A percentile compares a stretch with the other conserved stretches of the same genome.
Conservation (phyloP, 2,888 invertebrate species). For the Idaea dimidiata region DNA sequence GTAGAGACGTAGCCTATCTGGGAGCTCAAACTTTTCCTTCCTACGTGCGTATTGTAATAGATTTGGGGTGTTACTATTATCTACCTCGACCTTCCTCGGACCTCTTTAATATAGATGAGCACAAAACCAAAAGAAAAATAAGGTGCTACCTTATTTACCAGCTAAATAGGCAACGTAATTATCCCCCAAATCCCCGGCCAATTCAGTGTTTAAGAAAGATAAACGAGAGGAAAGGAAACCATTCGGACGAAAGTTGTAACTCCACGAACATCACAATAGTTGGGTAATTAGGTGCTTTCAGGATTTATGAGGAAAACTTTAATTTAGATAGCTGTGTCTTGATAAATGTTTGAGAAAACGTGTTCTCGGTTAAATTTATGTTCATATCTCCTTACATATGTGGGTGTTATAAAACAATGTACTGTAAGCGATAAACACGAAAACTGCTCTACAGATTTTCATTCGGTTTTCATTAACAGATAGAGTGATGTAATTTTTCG, state of each 20-base stretch:
- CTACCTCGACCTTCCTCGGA: conserved; percentile 22
- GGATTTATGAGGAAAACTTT: conserved; percentile 45
- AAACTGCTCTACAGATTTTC: too few relatives aligned
- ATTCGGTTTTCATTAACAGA: too few relatives aligned
- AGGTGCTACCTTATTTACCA: conserved; percentile 54
- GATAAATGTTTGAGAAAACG: conserved; percentile 8
- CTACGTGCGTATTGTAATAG: background rate
- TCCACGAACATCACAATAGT: conserved; percentile 49
- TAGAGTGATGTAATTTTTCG: too few relatives aligned
- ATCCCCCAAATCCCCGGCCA: conserved; percentile 70
- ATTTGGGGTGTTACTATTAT: conserved; percentile 3
- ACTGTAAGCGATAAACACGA: too few relatives aligned
- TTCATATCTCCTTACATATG: background rate
- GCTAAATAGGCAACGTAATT: conserved; percentile 72
- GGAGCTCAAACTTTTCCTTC: background rate
- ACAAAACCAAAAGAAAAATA: conserved; percentile 49
- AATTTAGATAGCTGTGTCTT: conserved; percentile 34
- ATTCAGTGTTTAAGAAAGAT: conserved; percentile 79
- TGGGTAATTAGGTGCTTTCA: conserved; percentile 53
- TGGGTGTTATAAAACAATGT: too few relatives aligned
- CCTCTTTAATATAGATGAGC: conserved; percentile 33
- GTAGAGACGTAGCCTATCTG: background rate
- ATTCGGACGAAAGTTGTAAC: conserved; percentile 66
- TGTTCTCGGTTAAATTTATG: background rate
- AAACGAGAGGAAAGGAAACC: conserved; percentile 72